Conservation (phyloP, 2,888 invertebrate genomes). For the Nomada fabriciana region DNA sequence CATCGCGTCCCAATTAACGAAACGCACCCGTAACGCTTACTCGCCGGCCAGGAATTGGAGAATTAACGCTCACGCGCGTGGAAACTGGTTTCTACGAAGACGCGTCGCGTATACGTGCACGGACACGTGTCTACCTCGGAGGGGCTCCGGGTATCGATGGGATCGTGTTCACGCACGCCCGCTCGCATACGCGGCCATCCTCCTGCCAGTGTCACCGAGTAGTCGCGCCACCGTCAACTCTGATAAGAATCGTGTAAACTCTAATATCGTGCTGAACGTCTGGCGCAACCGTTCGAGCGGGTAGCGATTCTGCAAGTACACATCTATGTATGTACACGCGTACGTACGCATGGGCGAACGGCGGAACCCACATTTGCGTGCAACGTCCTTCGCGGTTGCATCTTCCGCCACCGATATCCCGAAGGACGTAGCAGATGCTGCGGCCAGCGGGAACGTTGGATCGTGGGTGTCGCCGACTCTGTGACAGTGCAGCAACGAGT, state of each 20-base stretch:
- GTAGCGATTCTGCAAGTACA: conserved; percentile 10
- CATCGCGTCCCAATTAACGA: conserved; percentile 33
- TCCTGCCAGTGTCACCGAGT: conserved; percentile 2
- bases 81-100: conserved; percentile 32
- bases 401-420: not conserved
- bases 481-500: not conserved
- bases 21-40: conserved; percentile 9
- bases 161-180: not conserved
- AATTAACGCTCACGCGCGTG: not conserved
- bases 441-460: no score
- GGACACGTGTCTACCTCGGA: not conserved
- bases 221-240: conserved; percentile 59
- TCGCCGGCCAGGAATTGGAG: conserved; percentile 5
- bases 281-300: conserved; percentile 52
- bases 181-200: not conserved
- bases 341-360: not conserved
- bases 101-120: not conserved
- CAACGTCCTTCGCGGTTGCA: not conserved
- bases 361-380: not conserved
- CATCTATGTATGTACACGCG: not conserved
- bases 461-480: not conserved
- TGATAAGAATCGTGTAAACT: conserved; percentile 74
- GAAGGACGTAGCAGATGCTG: no score
- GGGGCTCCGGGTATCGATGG: not conserved
- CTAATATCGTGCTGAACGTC: conserved; percentile 60